Conservation (phyloP, 2,797 vertebrate species). For the Pseudopleuronectes americanus region DNA sequence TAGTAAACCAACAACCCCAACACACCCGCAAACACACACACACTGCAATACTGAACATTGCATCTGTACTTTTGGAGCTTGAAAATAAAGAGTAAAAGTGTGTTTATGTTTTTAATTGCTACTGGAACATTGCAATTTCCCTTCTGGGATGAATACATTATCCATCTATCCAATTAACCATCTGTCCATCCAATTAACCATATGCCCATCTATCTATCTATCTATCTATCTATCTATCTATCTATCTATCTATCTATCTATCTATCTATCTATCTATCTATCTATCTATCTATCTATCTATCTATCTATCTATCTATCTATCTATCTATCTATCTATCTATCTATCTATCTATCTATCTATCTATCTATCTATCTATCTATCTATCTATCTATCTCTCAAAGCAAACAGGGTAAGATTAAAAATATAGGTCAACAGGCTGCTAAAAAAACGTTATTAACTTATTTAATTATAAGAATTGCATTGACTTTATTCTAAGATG, state of each 20-base stretch:
- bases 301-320: no score
- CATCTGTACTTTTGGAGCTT: slow-evolving; percentile 2
- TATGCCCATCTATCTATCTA: no score
- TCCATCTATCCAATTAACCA: no score
- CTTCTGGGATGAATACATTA: no score
- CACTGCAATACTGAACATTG: background rate
- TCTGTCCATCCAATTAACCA: no score
- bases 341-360: background rate
- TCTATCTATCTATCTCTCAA: background rate
- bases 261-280: no score
- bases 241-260: no score
- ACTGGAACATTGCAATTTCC: no score
- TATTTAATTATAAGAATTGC: background rate
- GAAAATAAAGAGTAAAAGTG: background rate
- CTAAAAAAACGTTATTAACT: background rate
- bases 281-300: no score
- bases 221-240: no score
- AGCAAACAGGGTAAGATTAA: background rate
- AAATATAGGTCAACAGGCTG: background rate
- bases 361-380: background rate
- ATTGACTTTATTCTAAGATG: background rate
- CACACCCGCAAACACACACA: background rate
- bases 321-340: no score
- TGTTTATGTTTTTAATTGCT: no score
- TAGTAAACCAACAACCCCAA: background rate